Percentiles rank a stretch among this genome's conserved stretches.
Conservation (phyloP, 2,888 invertebrate species). For the Philonicus albiceps region DNA sequence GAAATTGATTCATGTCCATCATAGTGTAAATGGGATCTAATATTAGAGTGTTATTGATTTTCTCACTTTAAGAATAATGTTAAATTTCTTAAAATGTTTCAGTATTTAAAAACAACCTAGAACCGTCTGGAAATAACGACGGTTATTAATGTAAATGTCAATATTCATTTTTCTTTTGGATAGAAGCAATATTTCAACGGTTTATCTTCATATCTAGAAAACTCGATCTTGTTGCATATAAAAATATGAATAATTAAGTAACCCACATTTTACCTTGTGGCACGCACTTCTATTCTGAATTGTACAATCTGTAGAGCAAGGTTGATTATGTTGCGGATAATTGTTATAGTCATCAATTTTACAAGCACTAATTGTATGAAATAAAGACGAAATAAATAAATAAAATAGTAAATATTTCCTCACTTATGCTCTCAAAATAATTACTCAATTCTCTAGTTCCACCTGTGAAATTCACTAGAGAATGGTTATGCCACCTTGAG, state of each 20-base stretch:
- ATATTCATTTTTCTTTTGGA: neutral
- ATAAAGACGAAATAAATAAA: neutral
- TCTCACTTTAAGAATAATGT: too few relatives aligned
- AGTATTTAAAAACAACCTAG: too few relatives aligned
- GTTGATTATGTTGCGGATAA: neutral
- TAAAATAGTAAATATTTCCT: neutral
- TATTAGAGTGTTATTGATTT: too few relatives aligned
- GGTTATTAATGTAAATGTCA: neutral
- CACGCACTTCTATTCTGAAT: neutral
- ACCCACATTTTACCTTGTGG: neutral
- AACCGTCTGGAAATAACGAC: too few relatives aligned
- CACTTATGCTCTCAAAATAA: neutral
- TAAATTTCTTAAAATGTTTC: too few relatives aligned
- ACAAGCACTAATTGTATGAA: neutral
- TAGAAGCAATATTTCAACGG: neutral
- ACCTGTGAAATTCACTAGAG: neutral
- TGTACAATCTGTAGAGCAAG: neutral
- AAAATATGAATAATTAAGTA: neutral
- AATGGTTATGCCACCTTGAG: neutral
- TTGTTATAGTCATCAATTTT: neutral
- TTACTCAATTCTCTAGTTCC: neutral
- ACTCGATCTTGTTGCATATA: neutral
- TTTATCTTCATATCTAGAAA: neutral
- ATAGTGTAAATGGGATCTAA: too few relatives aligned
- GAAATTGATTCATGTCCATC: too few relatives aligned